Conservation (phyloP, 2,113 vertebrate genomes). For the Plecotus auritus region DNA sequence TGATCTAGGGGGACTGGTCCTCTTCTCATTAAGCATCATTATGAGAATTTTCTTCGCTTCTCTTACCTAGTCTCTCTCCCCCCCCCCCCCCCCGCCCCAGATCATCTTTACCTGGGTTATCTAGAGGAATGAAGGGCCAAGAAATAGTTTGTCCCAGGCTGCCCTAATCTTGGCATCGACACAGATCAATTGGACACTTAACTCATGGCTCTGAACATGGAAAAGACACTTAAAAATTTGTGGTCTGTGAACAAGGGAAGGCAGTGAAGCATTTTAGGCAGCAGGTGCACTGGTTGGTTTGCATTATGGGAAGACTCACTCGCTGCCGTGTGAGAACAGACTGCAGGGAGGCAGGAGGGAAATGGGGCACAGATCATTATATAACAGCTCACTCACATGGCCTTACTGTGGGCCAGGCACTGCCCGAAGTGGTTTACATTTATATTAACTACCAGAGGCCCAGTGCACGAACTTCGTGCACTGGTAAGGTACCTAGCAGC, state of each 20-base stretch:
- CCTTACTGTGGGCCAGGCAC: not conserved
- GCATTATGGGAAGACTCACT: slow-evolving; percentile 57
- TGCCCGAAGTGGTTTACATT: not conserved
- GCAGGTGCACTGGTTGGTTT: slow-evolving; percentile 56
- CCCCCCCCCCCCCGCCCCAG: not conserved
- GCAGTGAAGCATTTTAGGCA: slow-evolving; percentile 29
- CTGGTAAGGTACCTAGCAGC: no score
- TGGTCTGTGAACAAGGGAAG: not conserved
- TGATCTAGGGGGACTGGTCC: no score
- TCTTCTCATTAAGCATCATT: not conserved
- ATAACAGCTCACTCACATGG: slow-evolving; percentile 32
- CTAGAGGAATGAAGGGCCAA: not conserved
- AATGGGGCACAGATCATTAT: slow-evolving; percentile 36
- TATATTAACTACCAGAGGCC: not conserved
- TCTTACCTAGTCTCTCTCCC: not conserved
- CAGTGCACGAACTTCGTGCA: no score
- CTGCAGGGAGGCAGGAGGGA: slow-evolving; percentile 46
- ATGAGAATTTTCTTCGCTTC: not conserved
- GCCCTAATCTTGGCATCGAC: not conserved
- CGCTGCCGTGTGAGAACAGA: slow-evolving; percentile 46
- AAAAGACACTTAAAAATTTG: not conserved
- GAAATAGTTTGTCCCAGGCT: not conserved
- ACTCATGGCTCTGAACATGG: not conserved
- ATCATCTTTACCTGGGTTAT: not conserved
- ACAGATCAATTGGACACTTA: not conserved